phyloP scores from a whole-genome alignment of 2,113 vertebrate species.

The Antennarius striatus region DNA sequence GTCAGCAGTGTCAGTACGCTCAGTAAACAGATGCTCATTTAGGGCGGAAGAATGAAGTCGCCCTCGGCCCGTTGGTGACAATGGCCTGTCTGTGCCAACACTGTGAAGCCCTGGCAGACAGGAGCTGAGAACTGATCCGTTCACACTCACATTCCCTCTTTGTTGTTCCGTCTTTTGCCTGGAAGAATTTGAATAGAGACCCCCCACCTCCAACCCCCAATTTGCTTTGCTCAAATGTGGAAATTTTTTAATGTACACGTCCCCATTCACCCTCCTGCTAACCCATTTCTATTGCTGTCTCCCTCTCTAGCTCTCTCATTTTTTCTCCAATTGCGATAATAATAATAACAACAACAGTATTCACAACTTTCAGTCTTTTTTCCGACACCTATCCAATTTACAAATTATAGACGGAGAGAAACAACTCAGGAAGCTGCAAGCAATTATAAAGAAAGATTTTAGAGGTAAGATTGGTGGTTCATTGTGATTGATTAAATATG shows the following conservation, averaged over 20 bases:
- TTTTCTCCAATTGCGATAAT: neutral
- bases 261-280: constrained; percentile 6
- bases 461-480: too few relatives aligned
- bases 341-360: neutral
- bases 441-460: neutral
- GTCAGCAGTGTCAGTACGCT: constrained; percentile 29
- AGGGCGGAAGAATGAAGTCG: constrained; percentile 51
- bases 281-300: constrained; percentile 9
- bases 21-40: constrained; percentile 60
- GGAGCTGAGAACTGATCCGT: constrained; percentile 65
- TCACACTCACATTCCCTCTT: constrained; percentile 60
- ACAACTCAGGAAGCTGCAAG: neutral
- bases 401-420: neutral
- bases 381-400: neutral
- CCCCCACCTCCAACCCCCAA: constrained; percentile 26
- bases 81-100: constrained; percentile 74
- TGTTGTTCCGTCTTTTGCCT: constrained; percentile 29
- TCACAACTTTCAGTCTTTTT: neutral
- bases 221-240: constrained; percentile 43
- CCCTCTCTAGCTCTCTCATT: neutral
- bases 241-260: constrained; percentile 49
- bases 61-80: constrained; percentile 73
- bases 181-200: constrained; percentile 63
- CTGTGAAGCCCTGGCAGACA: constrained; percentile 59
- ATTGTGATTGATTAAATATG: too few relatives aligned